phyloP scores from a whole-genome alignment of 23 tunicate genomes.

The Trididemnum miniatum region DNA sequence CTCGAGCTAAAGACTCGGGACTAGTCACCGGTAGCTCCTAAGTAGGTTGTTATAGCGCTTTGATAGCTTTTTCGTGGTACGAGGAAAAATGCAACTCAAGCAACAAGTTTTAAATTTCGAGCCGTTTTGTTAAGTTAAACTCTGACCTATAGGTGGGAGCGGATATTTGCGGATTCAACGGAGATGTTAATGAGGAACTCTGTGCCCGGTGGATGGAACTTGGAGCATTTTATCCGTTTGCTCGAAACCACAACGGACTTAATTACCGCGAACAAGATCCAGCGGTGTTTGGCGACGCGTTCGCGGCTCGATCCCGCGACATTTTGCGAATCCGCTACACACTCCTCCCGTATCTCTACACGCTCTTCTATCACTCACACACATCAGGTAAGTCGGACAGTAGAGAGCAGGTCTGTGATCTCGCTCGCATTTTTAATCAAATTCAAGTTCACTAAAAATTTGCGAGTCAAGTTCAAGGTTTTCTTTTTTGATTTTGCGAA shows the following conservation, averaged over 20 bases:
- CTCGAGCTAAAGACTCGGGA: too few species aligned
- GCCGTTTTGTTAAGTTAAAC: too few species aligned
- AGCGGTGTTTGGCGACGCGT: conserved; percentile 83
- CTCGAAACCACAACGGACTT: conserved; percentile 96
- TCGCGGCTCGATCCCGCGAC: conserved; percentile 53
- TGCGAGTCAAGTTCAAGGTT: too few species aligned
- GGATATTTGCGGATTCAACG: conserved; percentile 97
- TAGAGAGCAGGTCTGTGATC: too few species aligned
- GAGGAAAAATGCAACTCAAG: too few species aligned
- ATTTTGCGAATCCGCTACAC: conserved; percentile 78
- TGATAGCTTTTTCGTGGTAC: too few species aligned
- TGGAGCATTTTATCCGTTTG: conserved; percentile 92
- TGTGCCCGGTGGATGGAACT: conserved; percentile 97
- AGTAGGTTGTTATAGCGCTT: too few species aligned
- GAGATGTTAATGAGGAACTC: conserved; percentile 53
- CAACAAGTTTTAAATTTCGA: too few species aligned
- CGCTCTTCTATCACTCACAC: conserved; percentile 80
- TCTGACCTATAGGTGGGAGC: conserved; percentile 94
- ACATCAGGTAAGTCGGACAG: conserved; percentile 47
- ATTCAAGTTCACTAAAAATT: too few species aligned
- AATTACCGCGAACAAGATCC: conserved; percentile 94
- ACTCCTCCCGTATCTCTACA: conserved; percentile 91
- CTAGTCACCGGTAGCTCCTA: too few species aligned
- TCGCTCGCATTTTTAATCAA: too few species aligned
- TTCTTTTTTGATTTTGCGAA: too few species aligned